Base-by-base conservation (phyloP, 2,888 invertebrate genomes). In the Lasioglossum marginatum region DNA sequence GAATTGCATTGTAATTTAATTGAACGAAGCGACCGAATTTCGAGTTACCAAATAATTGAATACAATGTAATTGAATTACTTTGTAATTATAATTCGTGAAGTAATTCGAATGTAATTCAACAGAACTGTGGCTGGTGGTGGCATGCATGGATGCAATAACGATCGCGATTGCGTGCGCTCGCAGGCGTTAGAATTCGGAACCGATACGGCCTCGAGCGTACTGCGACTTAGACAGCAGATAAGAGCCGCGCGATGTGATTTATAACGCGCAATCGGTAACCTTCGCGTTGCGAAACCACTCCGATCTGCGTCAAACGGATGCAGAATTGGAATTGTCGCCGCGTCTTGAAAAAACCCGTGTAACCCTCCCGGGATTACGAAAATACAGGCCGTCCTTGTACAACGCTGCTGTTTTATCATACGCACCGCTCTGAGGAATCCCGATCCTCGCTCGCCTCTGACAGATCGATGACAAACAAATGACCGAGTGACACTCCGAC, bases 241-340 rank as follows among this genome's bases (percentile, higher is more conserved):
- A 90, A 90, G 79, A 77, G 31, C 23, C 31, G 74, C 68, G 68
- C 60, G 77, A 83, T 83, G 71, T 72, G 79, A 89, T 83, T 81
- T 84, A 75, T 34, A 68, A 81, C 70, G 79, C 82, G 73, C 84
- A 79, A 89, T 86, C 79, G 77, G 70, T 80, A 79, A 83, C 81
- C 78, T 70, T 57, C 63, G 37, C 57, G 72, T 87, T 83, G 70
- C 74, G 77, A 87, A 84, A 86, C 14, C 27, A 12, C 43, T 48
- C 57, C 70, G 73, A 77, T 85, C 40, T 81, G 77, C 83, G 79
- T 83, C 79, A 48, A 57, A 63, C 23, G 43, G 77, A 85, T 48
- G 31, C n/a, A 34, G 73, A 83, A 45, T 27, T 10, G 19, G 2
- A 48, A 78, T 34, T 60, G 73, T 63, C 60, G 27, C 27, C n/a